Base-by-base conservation (phyloP, 64 coral and sea anemone species). In the Stichodactyla helianthus region DNA sequence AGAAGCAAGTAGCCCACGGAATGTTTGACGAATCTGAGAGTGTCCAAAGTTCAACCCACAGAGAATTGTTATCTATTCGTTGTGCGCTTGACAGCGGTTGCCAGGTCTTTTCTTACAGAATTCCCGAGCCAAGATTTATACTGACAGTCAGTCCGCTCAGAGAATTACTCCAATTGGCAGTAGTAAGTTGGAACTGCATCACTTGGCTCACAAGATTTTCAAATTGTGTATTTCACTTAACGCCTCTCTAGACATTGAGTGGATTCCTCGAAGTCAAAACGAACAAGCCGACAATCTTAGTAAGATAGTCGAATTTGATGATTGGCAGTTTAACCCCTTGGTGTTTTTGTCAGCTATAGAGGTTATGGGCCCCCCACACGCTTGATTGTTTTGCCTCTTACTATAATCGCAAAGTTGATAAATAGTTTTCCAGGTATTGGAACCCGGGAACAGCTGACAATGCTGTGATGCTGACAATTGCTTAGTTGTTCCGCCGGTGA, bases 381-480 rank as follows among this genome's bases (percentile, higher is more conserved):
- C 31, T 93, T 26, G 92, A 93, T 82, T 93, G 83, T 58, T 83
- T 93, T 65, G 87, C 91, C 6, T 88, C 88, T 74, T 85, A 79
- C 63, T 88, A 93, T 35, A 35, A 35, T 35, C 31, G 31, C 2
- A 35, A 35, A 35, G 31, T n/a, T n/a, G n/a, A n/a, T n/a, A n/a
- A n/a, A n/a, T n/a, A n/a, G n/a, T n/a, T n/a, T n/a, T n/a, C n/a
- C n/a, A n/a, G n/a, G n/a, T n/a, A n/a, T n/a, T n/a, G n/a, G n/a
- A n/a, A n/a, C n/a, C n/a, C n/a, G n/a, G n/a, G n/a, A n/a, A n/a
- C n/a, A n/a, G n/a, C n/a, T n/a, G n/a, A n/a, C n/a, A n/a, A n/a
- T n/a, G n/a, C n/a, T n/a, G n/a, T n/a, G n/a, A n/a, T n/a, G n/a
- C n/a, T n/a, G n/a, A n/a, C n/a, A n/a, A n/a, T n/a, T n/a, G n/a